Base-by-base conservation (phyloP, 64 coral and sea anemone genomes). In the Dendrophyllia cribrosa region DNA sequence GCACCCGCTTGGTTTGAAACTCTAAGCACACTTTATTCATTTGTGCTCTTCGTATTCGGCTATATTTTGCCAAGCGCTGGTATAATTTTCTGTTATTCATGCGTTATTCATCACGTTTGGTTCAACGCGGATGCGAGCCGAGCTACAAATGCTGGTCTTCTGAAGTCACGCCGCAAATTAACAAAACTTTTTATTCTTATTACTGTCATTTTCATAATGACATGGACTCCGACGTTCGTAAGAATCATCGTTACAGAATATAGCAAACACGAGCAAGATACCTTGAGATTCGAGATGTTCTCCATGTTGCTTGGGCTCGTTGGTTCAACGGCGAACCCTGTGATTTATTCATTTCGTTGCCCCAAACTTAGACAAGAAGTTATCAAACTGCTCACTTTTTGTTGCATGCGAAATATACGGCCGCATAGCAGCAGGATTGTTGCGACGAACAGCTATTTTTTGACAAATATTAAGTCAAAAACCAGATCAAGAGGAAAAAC, bases 111-210 rank as follows among this genome's bases (percentile, higher is more conserved):
- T 70, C 46, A 69, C 48, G 65, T 82, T 0, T 90, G 88, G 88
- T 82, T 91, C 25, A 56, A 58, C 12, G 9, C 63, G 0, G 68
- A 71, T 22, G 43, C 66, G 1, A 44, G 74, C 3, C 23, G 19
- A 89, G 26, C 77, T 3, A 83, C 67, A 47, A 83, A 72, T 58
- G 19, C 34, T 59, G 55, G 23, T 5, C 51, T 91, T 55, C 9
- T 91, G 16, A 81, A 83, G 71, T 56, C 78, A 12, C 78, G 89
- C 8, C 67, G 68, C 58, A 83, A 91, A 49, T 20, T 91, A 51
- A 91, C 78, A 15, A 91, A 91, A 58, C 78, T 75, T 6, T 83
- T 91, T 21, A 73, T 83, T 23, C 43, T 70, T 59, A 53, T 83
- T 43, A 75, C 78, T 9, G 3, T 60, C 4, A 23, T 63, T 11